Percentiles rank a stretch among this genome's conserved stretches.
phyloP scores from a whole-genome alignment of 2,797 vertebrate species.

The Scleropages formosus region DNA sequence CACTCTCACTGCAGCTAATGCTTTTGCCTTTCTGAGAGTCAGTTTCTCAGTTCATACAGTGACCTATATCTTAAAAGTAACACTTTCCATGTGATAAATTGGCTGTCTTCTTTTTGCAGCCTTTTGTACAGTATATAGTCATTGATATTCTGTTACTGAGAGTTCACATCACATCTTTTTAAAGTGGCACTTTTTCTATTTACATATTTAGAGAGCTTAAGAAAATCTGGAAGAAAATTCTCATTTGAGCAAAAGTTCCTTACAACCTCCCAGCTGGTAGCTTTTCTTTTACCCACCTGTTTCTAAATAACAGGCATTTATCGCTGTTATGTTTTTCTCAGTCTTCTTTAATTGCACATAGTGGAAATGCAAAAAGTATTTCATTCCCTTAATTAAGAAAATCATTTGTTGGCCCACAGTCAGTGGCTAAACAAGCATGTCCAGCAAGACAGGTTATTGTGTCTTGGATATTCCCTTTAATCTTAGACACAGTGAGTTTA shows the following conservation, averaged over 20 bases:
- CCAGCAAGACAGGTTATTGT: conserved; percentile 46
- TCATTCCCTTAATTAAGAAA: not conserved
- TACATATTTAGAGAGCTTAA: conserved; percentile 42
- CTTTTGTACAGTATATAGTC: not conserved
- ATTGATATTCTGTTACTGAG: conserved; percentile 27
- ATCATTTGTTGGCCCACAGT: not conserved
- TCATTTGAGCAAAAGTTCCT: conserved; percentile 13
- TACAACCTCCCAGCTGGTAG: conserved; percentile 28
- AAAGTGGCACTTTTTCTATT: conserved; percentile 33
- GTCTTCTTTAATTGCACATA: conserved; percentile 28
- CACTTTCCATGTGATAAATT: conserved; percentile 75
- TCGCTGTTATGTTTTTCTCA: not conserved
- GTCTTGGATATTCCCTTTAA: conserved; percentile 56
- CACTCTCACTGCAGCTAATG: not conserved
- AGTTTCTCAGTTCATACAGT: not conserved
- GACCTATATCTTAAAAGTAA: conserved; percentile 7
- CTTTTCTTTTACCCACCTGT: conserved; percentile 11
- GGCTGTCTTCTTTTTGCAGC: conserved; percentile 37
- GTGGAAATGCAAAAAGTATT: conserved; percentile 26
- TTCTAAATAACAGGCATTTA: not conserved
- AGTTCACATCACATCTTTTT: conserved; percentile 38
- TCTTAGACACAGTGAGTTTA: conserved; percentile 27
- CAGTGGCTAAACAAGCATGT: conserved; percentile 36
- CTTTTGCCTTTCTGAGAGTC: conserved; percentile 1
- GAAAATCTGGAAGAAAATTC: conserved; percentile 35